Percentiles rank a stretch among this genome's conserved stretches.
Evolutionary conservation across 2,113 vertebrate species (phyloP).

Genomic region (Alexandromys fortis): DNA sequence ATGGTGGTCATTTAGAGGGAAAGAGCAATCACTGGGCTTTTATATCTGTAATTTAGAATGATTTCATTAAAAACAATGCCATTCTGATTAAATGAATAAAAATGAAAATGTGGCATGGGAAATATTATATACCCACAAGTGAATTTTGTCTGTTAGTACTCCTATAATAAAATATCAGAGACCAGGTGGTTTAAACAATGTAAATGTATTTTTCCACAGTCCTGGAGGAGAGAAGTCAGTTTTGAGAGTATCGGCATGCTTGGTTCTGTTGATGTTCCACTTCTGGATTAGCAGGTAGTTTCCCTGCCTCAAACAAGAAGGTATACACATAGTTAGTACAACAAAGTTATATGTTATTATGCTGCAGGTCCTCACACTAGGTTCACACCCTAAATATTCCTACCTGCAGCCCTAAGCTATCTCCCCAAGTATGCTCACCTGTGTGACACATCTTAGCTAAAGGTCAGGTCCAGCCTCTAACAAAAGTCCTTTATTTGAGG

Average conservation of each 20-base stretch:
- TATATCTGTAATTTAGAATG: not conserved
- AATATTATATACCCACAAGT: not conserved
- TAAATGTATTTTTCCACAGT: not conserved
- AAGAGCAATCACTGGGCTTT: not conserved
- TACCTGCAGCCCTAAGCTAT: not conserved
- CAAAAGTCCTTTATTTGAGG: not conserved
- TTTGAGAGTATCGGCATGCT: not conserved
- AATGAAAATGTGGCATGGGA: not conserved
- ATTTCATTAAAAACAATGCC: not conserved
- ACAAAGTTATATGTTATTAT: not conserved
- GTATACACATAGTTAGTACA: not conserved
- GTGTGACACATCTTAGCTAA: not conserved
- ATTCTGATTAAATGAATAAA: slow-evolving; percentile 27
- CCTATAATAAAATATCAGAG: not conserved
- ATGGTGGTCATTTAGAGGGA: not conserved
- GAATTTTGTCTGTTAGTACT: not conserved
- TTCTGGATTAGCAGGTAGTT: not conserved
- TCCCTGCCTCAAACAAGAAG: not conserved
- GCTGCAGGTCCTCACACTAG: too few species aligned
- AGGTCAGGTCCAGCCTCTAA: not conserved
- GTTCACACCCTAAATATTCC: not conserved
- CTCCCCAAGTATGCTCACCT: not conserved
- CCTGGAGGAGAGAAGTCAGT: not conserved
- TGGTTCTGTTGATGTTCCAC: not conserved
- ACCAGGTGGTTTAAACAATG: not conserved